Evolutionary conservation across 2,888 invertebrate genomes (phyloP).

Genomic region (Magallana nippona): DNA sequence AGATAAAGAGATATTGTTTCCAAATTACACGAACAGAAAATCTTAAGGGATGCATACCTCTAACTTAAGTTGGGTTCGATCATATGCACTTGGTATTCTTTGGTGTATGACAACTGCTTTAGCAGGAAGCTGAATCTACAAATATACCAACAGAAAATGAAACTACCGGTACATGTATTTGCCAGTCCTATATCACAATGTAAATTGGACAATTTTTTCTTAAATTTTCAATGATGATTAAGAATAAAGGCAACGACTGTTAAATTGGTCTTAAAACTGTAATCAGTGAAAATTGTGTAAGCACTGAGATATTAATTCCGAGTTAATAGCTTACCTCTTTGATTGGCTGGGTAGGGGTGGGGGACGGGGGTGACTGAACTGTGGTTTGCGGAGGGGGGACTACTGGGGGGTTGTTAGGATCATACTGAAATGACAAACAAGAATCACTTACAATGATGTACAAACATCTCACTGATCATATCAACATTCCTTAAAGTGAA

Average conservation of each 20-base stretch:
- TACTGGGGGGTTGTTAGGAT: slow-evolving; percentile 36
- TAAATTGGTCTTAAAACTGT: no score
- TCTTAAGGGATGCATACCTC: slow-evolving; percentile 82
- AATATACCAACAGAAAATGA: slow-evolving; percentile 65
- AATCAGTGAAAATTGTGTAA: no score
- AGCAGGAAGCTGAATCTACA: slow-evolving; percentile 93
- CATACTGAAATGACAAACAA: slow-evolving; percentile 39
- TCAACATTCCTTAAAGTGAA: no score
- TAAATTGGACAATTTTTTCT: no score
- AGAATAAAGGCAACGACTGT: no score
- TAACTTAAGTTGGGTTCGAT: slow-evolving; percentile 95
- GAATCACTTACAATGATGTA: no score
- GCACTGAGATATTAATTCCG: not conserved
- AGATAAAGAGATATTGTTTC: not conserved
- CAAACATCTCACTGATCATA: no score
- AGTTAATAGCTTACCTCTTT: slow-evolving; percentile 29
- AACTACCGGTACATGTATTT: no score
- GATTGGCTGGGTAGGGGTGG: slow-evolving; percentile 34
- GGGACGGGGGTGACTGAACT: slow-evolving; percentile 9
- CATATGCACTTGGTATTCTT: slow-evolving; percentile 97
- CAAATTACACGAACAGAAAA: not conserved
- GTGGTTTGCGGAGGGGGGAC: not conserved
- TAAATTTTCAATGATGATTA: no score
- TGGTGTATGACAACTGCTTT: slow-evolving; percentile 95
- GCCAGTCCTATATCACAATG: no score